Evolutionary conservation across 2,113 vertebrate genomes (phyloP), one percentile per base, ranked within the genome.

Genomic region (Ibidorhyncha struthersii): DNA sequence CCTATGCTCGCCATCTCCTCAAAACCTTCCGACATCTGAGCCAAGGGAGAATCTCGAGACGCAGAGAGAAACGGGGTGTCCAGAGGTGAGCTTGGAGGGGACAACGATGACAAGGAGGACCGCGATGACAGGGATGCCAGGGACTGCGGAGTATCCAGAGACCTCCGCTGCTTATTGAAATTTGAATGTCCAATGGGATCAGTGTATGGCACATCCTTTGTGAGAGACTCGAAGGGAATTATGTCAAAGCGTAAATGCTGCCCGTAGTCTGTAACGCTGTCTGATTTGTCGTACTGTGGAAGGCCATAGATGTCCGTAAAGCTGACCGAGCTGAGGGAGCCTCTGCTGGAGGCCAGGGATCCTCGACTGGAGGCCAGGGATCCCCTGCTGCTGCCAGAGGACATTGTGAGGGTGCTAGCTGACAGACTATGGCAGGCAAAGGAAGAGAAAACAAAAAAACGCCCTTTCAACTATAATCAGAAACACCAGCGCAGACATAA

Each of bases 291-390:
- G 0, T 99, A 99, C 95, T 99, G 99, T 0, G 99, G 99, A 30
- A 99, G 96, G 52, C 99, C 99, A 7, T 99, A 99, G 98, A 99
- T 99, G 98, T 99, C 99, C 0, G 98, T 99, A 96, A 99, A 99
- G 96, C 99, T 99, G 98, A 99, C 96, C 0, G 99, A 99, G 98
- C 99, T 99, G 69, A 99, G 98, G 21, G 99, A 99, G 38, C 99
- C 99, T 12, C 99, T 98, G 98, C 99, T 99, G 92, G 99, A 99
- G 8, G 99, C 98, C 90, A 99, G 96, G 1, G 99, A 99, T 59
- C 99, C 99, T 8, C 99, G 98, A 56, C 99, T 99, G 73, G 99
- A 99, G 47, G 99, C 99, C 73, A 99, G 95, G 30, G 99, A 99
- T 32, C 99, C 99, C 3, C 99, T 99, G 91, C 99, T 99, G 97